Percentiles rank a stretch among this genome's conserved stretches.
These are phyloP conservation scores for Phaethon lepturus DNA, from an alignment of 2,113 vertebrate species.

Conservation along the genomic window DNA sequence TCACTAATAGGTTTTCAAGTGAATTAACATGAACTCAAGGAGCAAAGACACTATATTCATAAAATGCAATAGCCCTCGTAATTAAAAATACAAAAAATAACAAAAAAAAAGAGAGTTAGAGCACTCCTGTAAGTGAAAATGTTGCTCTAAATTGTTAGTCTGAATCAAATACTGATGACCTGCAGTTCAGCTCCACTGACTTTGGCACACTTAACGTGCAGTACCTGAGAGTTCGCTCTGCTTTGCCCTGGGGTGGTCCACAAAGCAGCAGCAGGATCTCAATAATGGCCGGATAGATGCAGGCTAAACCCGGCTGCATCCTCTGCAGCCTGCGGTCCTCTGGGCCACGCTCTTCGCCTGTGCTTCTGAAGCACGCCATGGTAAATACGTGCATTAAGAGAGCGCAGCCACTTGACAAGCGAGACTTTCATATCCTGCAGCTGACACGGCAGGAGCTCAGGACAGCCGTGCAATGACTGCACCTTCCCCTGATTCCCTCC, in stretches of 20 bases:
- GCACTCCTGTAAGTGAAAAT: neutral
- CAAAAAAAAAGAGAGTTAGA: neutral
- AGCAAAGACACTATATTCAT: neutral
- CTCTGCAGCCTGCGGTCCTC: neutral
- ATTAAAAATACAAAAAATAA: neutral
- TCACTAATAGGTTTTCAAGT: neutral
- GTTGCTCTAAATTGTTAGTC: neutral
- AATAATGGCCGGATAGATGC: neutral
- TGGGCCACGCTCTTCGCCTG: neutral
- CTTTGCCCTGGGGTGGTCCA: neutral
- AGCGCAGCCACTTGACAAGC: neutral
- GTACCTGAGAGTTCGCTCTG: neutral
- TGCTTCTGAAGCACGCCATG: neutral
- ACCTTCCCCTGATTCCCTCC: neutral
- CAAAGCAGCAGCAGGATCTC: neutral
- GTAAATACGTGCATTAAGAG: neutral
- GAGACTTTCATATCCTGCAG: neutral
- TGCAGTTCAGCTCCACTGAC: neutral
- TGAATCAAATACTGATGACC: neutral
- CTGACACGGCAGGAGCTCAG: neutral
- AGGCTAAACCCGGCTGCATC: neutral
- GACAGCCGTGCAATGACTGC: neutral
- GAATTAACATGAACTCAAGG: slow-evolving; percentile 10
- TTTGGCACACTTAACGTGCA: neutral
- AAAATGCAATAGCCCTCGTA: slow-evolving; percentile 26